phyloP scores from a whole-genome alignment of 2,113 vertebrate species.

The Puffinus mauretanicus region DNA sequence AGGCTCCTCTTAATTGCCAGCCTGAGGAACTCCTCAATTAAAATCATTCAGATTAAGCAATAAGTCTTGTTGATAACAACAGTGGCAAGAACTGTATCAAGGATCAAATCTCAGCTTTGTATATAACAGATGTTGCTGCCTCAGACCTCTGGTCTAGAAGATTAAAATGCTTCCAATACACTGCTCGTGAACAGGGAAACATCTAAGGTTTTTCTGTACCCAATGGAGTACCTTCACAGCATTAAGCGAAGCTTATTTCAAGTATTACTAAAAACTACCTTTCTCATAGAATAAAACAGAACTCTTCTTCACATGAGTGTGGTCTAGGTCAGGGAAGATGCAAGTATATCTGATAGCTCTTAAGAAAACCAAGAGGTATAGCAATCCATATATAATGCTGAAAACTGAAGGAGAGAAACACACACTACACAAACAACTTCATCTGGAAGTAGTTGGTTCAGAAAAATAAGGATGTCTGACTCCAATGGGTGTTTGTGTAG shows the following conservation, averaged over 20 bases:
- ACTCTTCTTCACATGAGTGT: neutral
- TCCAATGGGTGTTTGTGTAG: neutral
- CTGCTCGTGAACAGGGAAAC: neutral
- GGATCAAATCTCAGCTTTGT: neutral
- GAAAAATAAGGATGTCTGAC: neutral
- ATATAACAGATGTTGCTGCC: neutral
- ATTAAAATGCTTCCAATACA: neutral
- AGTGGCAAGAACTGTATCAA: neutral
- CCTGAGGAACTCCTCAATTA: neutral
- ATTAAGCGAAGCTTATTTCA: neutral
- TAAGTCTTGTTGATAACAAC: neutral
- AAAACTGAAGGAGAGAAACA: neutral
- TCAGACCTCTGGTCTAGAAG: neutral
- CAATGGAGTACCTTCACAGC: neutral
- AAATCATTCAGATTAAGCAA: neutral
- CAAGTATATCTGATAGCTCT: neutral
- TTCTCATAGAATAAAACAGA: neutral
- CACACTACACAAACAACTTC: neutral
- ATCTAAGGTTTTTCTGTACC: neutral
- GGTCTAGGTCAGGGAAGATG: neutral
- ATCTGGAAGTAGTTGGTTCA: neutral
- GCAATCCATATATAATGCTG: neutral
- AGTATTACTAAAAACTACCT: neutral
- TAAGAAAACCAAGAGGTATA: neutral
- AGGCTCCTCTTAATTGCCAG: neutral